phyloP scores from a whole-genome alignment of 2,888 invertebrate species.

The Ormyrus rosae region DNA sequence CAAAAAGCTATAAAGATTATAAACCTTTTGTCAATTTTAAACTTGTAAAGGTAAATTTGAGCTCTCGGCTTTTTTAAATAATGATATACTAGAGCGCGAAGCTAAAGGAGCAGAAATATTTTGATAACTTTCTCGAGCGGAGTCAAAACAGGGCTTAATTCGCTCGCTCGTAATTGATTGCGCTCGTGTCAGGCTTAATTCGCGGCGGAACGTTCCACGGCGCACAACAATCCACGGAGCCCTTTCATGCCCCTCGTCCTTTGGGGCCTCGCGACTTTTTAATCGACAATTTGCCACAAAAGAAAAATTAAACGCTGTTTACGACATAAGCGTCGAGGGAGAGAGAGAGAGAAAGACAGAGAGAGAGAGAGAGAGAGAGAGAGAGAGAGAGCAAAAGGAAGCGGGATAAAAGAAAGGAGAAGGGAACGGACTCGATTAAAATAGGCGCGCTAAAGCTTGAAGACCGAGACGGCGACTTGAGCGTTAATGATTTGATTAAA shows the following conservation, averaged over 20 bases:
- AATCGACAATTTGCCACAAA: constrained; percentile 52
- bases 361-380: no score
- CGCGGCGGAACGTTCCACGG: neutral
- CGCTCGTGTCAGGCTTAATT: constrained; percentile 43
- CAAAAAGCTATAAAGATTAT: no score
- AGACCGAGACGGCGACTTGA: constrained; percentile 53
- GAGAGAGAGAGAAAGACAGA: neutral
- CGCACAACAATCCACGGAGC: constrained; percentile 4
- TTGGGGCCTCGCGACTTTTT: constrained; percentile 33
- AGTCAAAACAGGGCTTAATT: constrained; percentile 37
- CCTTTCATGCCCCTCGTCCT: neutral
- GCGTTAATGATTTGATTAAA: constrained; percentile 73
- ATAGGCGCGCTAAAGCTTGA: constrained; percentile 50
- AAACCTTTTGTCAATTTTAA: no score
- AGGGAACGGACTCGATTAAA: constrained; percentile 53
- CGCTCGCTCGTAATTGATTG: constrained; percentile 44
- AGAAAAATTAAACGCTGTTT: constrained; percentile 52
- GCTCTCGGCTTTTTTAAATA: neutral
- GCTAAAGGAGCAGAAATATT: constrained; percentile 13
- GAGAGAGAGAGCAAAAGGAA: no score
- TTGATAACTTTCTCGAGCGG: constrained; percentile 20
- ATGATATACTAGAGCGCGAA: neutral
- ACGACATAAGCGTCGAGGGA: neutral
- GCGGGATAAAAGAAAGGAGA: no score
- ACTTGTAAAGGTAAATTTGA: no score